phyloP scores from a whole-genome alignment of 2,888 invertebrate species.

The Amphiduros pacificus region DNA sequence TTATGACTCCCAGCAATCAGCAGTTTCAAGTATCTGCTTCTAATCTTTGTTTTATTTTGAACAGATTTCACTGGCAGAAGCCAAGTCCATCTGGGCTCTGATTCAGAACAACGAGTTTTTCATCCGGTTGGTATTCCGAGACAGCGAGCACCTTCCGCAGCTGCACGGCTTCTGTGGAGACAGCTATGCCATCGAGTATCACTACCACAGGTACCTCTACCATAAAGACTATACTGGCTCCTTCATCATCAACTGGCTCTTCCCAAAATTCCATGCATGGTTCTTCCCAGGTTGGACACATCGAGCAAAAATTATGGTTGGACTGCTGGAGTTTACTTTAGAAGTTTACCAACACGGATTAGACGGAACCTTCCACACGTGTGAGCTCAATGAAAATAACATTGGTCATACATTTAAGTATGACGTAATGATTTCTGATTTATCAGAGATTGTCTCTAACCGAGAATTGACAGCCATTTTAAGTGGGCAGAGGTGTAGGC shows the following conservation, averaged over 20 bases:
- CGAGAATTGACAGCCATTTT: conserved; percentile 31
- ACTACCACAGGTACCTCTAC: conserved; percentile 32
- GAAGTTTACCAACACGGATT: conserved; percentile 39
- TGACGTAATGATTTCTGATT: conserved; percentile 39
- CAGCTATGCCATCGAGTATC: conserved; percentile 36
- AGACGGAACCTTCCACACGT: conserved; percentile 43
- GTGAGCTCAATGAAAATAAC: conserved; percentile 37
- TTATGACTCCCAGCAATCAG: too few species aligned
- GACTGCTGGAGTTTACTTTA: conserved; percentile 44
- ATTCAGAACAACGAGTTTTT: conserved; percentile 46
- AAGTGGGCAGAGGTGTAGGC: conserved; percentile 32
- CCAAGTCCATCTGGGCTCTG: conserved; percentile 46
- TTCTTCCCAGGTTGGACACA: conserved; percentile 40
- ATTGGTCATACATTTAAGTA: conserved; percentile 39
- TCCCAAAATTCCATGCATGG: conserved; percentile 39
- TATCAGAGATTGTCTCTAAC: conserved; percentile 36
- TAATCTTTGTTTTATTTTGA: conserved; percentile 15
- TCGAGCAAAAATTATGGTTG: conserved; percentile 43
- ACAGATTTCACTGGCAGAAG: conserved; percentile 47
- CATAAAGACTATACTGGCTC: too few species aligned
- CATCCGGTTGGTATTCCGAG: conserved; percentile 40
- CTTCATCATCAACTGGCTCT: too few species aligned
- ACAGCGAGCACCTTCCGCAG: conserved; percentile 36
- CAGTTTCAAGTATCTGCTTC: too few species aligned
- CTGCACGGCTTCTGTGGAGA: conserved; percentile 44